A percentile compares a stretch with the other conserved stretches of the same genome.
Evolutionary conservation across 2,797 vertebrate genomes (phyloP).

Genomic region (Leuciscus waleckii): DNA sequence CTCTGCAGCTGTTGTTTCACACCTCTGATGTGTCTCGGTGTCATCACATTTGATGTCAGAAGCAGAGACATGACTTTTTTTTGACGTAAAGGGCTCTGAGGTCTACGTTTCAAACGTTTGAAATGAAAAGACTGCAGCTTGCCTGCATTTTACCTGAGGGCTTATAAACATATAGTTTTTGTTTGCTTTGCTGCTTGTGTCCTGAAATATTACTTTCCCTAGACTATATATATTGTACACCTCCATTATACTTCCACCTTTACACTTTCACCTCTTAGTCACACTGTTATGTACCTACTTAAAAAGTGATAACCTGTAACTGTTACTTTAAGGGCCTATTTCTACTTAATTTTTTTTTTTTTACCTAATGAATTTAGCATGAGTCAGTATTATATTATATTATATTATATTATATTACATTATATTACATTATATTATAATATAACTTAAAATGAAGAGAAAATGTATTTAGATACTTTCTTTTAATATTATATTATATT

Average conservation of each 20-base stretch:
- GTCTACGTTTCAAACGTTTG: not conserved
- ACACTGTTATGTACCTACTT: no score
- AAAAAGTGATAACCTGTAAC: no score
- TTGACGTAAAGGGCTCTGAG: conserved; percentile 21
- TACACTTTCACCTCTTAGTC: not conserved
- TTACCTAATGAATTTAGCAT: no score
- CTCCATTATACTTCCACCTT: not conserved
- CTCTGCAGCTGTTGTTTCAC: conserved; percentile 42
- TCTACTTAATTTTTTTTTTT: not conserved
- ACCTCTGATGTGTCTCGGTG: conserved; percentile 30
- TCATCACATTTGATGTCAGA: conserved; percentile 6
- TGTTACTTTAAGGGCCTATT: no score
- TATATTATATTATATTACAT: not conserved
- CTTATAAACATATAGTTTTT: not conserved
- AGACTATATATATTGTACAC: not conserved
- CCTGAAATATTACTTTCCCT: not conserved
- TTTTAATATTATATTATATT: no score
- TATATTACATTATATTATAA: not conserved
- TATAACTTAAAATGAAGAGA: no score
- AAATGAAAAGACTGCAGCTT: conserved; percentile 2
- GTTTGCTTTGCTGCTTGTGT: not conserved
- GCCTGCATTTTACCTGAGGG: not conserved
- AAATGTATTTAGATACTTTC: no score
- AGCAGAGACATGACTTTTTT: conserved; percentile 9
- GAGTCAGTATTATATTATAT: not conserved